Evolutionary conservation across 2,888 invertebrate species (phyloP).

Genomic region (Hydrotaea cyrtoneurina): DNA sequence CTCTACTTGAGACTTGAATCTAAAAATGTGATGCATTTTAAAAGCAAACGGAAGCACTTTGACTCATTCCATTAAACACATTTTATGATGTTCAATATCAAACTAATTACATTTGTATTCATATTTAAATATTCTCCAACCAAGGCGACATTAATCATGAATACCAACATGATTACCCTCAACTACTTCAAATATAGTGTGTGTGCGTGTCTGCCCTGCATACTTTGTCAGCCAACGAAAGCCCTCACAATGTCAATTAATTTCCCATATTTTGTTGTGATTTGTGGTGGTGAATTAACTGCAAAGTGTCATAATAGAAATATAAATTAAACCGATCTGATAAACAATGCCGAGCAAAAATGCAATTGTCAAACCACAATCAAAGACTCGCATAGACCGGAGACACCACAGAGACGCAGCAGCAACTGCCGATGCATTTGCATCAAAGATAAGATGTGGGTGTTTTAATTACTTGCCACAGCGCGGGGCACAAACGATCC

Average conservation of each 20-base stretch:
- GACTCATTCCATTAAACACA: too few relatives aligned
- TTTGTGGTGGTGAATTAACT: slow-evolving; percentile 34
- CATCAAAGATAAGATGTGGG: slow-evolving; percentile 34
- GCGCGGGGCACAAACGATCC: not conserved
- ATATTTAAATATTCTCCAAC: too few relatives aligned
- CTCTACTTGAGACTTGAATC: too few relatives aligned
- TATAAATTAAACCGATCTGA: slow-evolving; percentile 27
- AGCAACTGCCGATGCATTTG: not conserved
- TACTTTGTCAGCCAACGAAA: not conserved
- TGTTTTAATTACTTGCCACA: slow-evolving; percentile 29
- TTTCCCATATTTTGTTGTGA: slow-evolving; percentile 37
- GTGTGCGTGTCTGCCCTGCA: not conserved
- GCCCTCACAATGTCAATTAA: slow-evolving; percentile 37
- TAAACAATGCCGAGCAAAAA: slow-evolving; percentile 2
- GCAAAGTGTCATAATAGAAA: slow-evolving; percentile 39
- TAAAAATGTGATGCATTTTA: too few relatives aligned
- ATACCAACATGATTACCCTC: not conserved
- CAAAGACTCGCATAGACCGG: not conserved
- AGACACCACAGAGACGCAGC: not conserved
- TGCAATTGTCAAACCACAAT: slow-evolving; percentile 32
- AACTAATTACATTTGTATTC: too few relatives aligned
- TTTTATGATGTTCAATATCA: too few relatives aligned
- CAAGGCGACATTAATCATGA: not conserved
- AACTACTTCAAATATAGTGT: not conserved
- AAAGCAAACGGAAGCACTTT: too few relatives aligned